These are phyloP conservation scores for Scaptomyza flava DNA, from an alignment of 2,888 invertebrate species.

Conservation along the genomic window DNA sequence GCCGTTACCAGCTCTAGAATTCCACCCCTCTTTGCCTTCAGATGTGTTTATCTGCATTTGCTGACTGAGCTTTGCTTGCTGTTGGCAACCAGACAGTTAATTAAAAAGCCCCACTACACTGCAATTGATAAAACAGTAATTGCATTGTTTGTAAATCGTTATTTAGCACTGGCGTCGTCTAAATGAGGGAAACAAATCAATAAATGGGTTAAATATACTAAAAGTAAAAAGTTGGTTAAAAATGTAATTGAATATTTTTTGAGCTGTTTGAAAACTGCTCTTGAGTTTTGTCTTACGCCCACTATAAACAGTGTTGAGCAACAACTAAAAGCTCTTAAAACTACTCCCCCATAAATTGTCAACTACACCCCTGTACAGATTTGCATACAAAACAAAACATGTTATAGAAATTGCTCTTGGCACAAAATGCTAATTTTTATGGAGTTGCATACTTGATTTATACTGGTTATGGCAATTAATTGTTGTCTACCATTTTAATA, in stretches of 20 bases:
- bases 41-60: conserved; percentile 15
- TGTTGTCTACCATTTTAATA: conserved; percentile 6
- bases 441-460: conserved; percentile 26
- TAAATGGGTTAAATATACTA: no score
- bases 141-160: conserved; percentile 2
- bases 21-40: neutral
- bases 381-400: conserved; percentile 13
- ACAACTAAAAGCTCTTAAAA: neutral
- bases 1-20: conserved; percentile 35
- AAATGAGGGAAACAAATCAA: no score
- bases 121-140: conserved; percentile 11
- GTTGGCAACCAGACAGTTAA: conserved; percentile 16
- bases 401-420: conserved; percentile 9
- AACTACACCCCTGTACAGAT: conserved; percentile 9
- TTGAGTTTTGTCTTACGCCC: neutral
- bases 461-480: conserved; percentile 28
- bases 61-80: conserved; percentile 16
- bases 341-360: neutral
- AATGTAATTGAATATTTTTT: no score
- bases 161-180: neutral
- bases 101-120: conserved; percentile 15
- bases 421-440: conserved; percentile 29
- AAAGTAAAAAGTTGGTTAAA: no score
- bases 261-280: neutral
- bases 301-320: neutral